Conservation (phyloP, 2,797 vertebrate genomes). For the Hoplostethus mediterraneus region DNA sequence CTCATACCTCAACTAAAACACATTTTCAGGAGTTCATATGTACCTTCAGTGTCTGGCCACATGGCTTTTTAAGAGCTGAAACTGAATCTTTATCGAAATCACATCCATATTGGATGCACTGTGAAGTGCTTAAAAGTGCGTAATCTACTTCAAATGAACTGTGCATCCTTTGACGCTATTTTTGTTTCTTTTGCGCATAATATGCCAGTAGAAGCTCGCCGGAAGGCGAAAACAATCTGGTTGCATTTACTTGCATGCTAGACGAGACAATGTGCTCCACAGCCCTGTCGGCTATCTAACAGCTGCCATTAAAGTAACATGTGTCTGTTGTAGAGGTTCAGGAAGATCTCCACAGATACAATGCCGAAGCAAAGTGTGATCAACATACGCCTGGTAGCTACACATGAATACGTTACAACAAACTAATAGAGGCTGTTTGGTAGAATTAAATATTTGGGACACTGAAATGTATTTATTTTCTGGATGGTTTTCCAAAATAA, state of each 20-base stretch:
- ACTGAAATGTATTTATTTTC: neutral
- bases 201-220: slow-evolving; percentile 37
- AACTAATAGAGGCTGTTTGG: neutral
- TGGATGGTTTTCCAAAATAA: no score
- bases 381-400: slow-evolving; percentile 7
- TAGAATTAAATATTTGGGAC: no score
- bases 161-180: slow-evolving; percentile 26
- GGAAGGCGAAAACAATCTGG: slow-evolving; percentile 63
- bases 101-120: neutral
- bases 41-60: neutral
- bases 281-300: slow-evolving; percentile 43
- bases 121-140: neutral
- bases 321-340: slow-evolving; percentile 11
- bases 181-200: slow-evolving; percentile 35
- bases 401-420: neutral
- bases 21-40: neutral
- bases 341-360: slow-evolving; percentile 1
- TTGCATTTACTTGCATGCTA: slow-evolving; percentile 50
- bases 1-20: no score
- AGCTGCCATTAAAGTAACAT: slow-evolving; percentile 52
- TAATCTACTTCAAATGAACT: neutral
- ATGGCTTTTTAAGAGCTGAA: neutral
- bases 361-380: neutral
- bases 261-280: slow-evolving; percentile 29
- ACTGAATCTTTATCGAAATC: neutral